Evolutionary conservation across 2,113 vertebrate species (phyloP), one percentile per base, ranked within the genome.

Genomic region (Pangasianodon gigas): DNA sequence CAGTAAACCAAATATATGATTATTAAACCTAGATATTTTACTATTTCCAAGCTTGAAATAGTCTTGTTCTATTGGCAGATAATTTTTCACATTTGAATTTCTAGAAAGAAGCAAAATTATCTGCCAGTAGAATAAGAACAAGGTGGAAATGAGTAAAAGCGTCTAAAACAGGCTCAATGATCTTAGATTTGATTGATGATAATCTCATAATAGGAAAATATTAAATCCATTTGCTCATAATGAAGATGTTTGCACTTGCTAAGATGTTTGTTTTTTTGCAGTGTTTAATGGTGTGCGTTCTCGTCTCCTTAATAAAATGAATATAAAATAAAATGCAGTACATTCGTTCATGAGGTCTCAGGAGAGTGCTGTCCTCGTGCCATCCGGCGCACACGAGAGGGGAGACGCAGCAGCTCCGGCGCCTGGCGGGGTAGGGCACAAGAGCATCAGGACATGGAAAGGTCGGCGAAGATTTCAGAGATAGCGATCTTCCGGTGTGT

Each of bases 321-420:
- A 92, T 0, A 37, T 37, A 37, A 1, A 37, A 37, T 89, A 93
- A 93, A 56, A 48, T 77, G 58, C 65, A 89, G 94, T 93, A 89
- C 91, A 91, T 93, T 84, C 90, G 60, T 90, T 80, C 89, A 94
- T 94, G 93, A 92, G 88, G 69, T 92, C 93, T 94, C 93, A 83
- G 83, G 91, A 92, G 86, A 88, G 75, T 62, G 52, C 87, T 88
- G 77, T 90, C 90, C 88, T 91, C 86, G 90, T 93, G 94, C 93
- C 91, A 94, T 95, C 94, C 92, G 92, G 92, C 77, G 67, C 67
- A 75, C 18, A n/a, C 69, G 44, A 65, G 89, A 48, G 82, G 85
- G 88, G 37, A 67, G 41, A 18, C 29, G 86, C 54, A 62, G 54
- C 37, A 51, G 87, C 75, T 87, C 69, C 91, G 92, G 92, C 92